These are phyloP conservation scores for Arizona elegans DNA, from an alignment of 2,113 vertebrate species.

Conservation along the genomic window DNA sequence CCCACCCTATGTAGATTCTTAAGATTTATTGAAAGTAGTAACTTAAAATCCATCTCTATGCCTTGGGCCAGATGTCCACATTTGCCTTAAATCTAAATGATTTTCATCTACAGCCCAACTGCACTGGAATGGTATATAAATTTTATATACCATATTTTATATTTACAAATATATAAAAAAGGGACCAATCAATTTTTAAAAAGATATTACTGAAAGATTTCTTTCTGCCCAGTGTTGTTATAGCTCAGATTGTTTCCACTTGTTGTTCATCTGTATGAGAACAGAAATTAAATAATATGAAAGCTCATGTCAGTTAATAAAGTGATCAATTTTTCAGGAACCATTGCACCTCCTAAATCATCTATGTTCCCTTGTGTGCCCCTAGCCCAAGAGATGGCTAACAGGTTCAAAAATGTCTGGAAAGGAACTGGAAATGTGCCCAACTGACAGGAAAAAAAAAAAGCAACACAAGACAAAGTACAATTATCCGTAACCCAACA, in stretches of 20 bases:
- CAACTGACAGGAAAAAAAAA: neutral
- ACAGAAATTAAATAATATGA: neutral
- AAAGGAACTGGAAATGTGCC: neutral
- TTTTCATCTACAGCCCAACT: neutral
- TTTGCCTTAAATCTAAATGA: neutral
- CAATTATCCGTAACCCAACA: slow-evolving; percentile 63
- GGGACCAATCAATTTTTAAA: neutral
- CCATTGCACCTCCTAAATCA: neutral
- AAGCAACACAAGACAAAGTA: slow-evolving; percentile 35
- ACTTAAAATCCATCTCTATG: neutral
- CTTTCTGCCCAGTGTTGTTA: neutral
- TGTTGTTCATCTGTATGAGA: neutral
- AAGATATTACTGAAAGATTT: neutral
- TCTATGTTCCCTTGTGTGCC: neutral
- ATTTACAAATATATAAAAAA: neutral
- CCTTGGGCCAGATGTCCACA: neutral
- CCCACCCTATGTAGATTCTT: neutral
- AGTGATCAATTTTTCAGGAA: neutral
- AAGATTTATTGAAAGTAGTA: neutral
- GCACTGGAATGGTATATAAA: neutral
- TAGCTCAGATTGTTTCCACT: neutral
- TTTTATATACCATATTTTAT: neutral
- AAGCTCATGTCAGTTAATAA: neutral
- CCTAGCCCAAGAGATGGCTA: neutral
- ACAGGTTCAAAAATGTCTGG: neutral